These are phyloP conservation scores for Galaxea fascicularis DNA, from an alignment of 92 coral and sea anemone species.

Conservation along the genomic window DNA sequence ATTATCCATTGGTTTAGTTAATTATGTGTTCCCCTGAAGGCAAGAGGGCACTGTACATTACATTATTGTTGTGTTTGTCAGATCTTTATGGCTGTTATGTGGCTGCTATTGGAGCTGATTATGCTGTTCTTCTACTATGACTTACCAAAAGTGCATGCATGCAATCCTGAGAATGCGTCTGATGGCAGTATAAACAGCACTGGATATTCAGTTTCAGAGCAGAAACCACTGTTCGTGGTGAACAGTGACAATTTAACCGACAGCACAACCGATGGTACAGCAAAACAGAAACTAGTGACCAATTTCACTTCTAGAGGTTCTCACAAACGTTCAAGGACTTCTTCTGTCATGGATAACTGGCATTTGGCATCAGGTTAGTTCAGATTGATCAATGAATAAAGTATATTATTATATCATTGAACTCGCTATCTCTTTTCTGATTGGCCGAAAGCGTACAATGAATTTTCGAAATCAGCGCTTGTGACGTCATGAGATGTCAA, in stretches of 20 bases:
- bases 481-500: no score
- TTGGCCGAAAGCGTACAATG: no score
- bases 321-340: not conserved
- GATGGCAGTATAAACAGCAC: conserved; percentile 16
- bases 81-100: conserved; percentile 86
- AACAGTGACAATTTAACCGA: not conserved
- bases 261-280: not conserved
- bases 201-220: no score
- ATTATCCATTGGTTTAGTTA: no score
- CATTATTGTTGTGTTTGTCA: conserved; percentile 25
- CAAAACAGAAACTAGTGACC: not conserved
- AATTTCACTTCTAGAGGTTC: not conserved
- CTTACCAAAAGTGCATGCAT: conserved; percentile 49
- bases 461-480: no score
- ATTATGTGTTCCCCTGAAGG: no score
- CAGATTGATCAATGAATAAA: no score
- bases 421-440: no score
- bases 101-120: conserved; percentile 80
- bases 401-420: no score
- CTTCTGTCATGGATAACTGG: conserved; percentile 1
- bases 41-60: no score
- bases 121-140: conserved; percentile 80
- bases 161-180: not conserved
- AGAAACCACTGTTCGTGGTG: no score
- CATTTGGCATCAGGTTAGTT: no score